Evolutionary conservation across 2,888 invertebrate species (phyloP).

Genomic region (Drosophila cognata): DNA sequence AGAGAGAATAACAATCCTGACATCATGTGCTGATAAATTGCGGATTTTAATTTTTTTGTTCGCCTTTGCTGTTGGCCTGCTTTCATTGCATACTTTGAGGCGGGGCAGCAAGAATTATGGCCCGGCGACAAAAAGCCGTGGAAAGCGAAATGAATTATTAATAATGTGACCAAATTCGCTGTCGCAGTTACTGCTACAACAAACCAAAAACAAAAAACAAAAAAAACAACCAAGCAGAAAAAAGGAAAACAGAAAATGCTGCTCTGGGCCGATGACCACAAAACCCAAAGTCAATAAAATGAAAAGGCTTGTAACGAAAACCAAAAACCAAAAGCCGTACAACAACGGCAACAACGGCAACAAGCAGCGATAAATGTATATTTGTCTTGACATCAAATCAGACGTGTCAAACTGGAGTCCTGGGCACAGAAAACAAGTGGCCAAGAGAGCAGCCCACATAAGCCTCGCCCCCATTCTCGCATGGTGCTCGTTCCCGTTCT

Average conservation of each 20-base stretch:
- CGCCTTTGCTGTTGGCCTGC: constrained; percentile 3
- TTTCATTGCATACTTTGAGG: constrained; percentile 64
- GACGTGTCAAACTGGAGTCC: constrained; percentile 57
- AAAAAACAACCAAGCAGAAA: not conserved
- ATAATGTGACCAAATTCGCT: constrained; percentile 46
- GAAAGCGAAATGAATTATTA: constrained; percentile 78
- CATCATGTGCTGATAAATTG: constrained; percentile 57
- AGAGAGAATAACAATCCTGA: not conserved
- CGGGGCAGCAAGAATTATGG: constrained; percentile 69
- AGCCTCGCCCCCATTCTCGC: not conserved
- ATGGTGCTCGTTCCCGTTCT: too few relatives aligned
- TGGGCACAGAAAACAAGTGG: constrained; percentile 32
- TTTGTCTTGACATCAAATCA: constrained; percentile 68
- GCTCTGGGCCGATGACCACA: constrained; percentile 18
- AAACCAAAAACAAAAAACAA: not conserved
- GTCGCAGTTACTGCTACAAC: constrained; percentile 4
- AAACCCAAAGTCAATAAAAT: constrained; percentile 43
- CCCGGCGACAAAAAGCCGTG: constrained; percentile 61
- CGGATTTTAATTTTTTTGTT: constrained; percentile 26
- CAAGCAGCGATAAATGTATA: constrained; percentile 52
- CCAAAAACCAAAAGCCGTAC: constrained; percentile 22
- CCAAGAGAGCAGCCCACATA: constrained; percentile 12
- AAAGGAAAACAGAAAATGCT: constrained; percentile 1
- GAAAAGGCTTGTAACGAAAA: constrained; percentile 39
- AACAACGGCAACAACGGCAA: constrained; percentile 20